Evolutionary conservation across 2,888 invertebrate genomes (phyloP), one percentile per base, ranked within the genome.

Genomic region (Bugulina stolonifera): DNA sequence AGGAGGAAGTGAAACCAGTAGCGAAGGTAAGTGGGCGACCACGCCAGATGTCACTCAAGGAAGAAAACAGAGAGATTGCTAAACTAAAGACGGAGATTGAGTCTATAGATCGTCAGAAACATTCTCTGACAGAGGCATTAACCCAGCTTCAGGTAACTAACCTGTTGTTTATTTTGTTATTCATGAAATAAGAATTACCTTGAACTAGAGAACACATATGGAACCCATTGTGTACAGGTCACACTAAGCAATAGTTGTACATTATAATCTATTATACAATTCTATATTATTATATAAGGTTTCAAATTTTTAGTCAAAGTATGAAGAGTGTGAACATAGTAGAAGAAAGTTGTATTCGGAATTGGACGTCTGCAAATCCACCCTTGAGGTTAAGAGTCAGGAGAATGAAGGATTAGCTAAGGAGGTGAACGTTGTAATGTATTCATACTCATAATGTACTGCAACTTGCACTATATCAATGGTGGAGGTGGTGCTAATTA

Each of bases 11-110:
- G 27, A 64, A 64, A 32, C 64, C 64, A 32, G 64, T 64, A 32
- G 64, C 64, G 5, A 64, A 64, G 32, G 64, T 64, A 5, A 64
- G 64, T 64, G 64, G 29, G 1, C 25, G 32, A 32, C 64, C 2
- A 32, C 22, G 64, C 29, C 64, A 64, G 64, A 64, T 64, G 22
- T 64, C 64, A 29, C 5, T 64, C 5, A 64, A 64, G 27, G 64
- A 64, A 34, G 64, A 64, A n/a, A 64, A 64, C 34, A 64, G 32
- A 32, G 64, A 64, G 32, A 64, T 64, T 10, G 64, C 64, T 32
- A 64, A 64, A 32, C 32, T 64, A n/a, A 64, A 64, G n/a, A 5
- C 29, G 2, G 64, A 64, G 27, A 29, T 64, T 3, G 64, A 64
- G n/a, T 27, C 64, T 14, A 2, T 64, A 32, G 64, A 32, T 10